Conservation (phyloP, 2,113 vertebrate species). For the Prolemur simus region DNA sequence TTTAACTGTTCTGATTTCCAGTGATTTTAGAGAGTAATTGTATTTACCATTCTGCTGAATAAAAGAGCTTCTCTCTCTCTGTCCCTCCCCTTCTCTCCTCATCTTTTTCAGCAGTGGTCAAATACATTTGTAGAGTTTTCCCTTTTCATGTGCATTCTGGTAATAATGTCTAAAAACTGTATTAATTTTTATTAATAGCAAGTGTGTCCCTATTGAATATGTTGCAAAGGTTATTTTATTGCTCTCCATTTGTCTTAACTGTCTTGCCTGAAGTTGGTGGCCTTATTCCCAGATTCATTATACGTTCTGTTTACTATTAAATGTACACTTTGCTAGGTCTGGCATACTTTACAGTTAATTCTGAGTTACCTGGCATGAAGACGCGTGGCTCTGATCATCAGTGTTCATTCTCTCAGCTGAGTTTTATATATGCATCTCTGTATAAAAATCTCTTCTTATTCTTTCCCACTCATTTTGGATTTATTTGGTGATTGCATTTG, state of each 20-base stretch:
- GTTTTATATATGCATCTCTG: conserved; percentile 71
- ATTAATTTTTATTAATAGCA: conserved; percentile 64
- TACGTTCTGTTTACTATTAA: conserved; percentile 79
- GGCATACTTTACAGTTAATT: conserved; percentile 68
- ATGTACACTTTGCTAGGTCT: conserved; percentile 78
- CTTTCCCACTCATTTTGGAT: conserved; percentile 67
- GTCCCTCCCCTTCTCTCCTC: not conserved
- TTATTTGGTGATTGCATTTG: conserved; percentile 69
- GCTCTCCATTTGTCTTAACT: conserved; percentile 72
- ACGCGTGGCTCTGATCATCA: conserved; percentile 39
- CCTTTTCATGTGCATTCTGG: conserved; percentile 64
- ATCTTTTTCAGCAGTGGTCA: not conserved
- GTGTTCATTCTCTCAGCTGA: conserved; percentile 69
- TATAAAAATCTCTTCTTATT: conserved; percentile 76
- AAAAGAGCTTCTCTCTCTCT: not conserved
- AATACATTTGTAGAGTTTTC: conserved; percentile 43
- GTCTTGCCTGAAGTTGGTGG: conserved; percentile 82
- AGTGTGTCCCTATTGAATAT: conserved; percentile 67
- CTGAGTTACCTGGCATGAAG: conserved; percentile 24
- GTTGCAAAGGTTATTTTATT: conserved; percentile 80
- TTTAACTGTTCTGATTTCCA: not conserved
- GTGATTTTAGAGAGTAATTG: not conserved
- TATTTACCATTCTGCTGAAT: conserved; percentile 5
- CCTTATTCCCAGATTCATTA: conserved; percentile 83
- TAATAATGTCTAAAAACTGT: conserved; percentile 72